phyloP scores from a whole-genome alignment of 2,113 vertebrate genomes.

The Argyrosomus japonicus region DNA sequence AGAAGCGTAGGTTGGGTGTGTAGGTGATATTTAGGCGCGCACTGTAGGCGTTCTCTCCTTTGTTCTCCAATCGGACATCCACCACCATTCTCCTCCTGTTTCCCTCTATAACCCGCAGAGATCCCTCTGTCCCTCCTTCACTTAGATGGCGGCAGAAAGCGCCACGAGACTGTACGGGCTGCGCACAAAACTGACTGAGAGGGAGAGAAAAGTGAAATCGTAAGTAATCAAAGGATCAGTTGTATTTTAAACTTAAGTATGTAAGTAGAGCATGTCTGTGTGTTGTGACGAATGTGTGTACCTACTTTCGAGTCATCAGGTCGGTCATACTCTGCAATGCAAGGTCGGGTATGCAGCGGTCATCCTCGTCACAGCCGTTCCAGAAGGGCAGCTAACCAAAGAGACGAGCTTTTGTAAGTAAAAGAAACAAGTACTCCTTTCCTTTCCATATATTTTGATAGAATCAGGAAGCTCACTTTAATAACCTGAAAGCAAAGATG shows the following conservation, averaged over 20 bases:
- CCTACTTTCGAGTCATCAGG: slow-evolving; percentile 90
- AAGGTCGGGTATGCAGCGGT: slow-evolving; percentile 94
- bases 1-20: slow-evolving; percentile 92
- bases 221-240: not conserved
- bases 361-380: slow-evolving; percentile 97
- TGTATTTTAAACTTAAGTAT: not conserved
- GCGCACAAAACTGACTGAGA: slow-evolving; percentile 90
- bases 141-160: slow-evolving; percentile 69
- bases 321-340: slow-evolving; percentile 90
- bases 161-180: slow-evolving; percentile 76
- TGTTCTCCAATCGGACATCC: slow-evolving; percentile 91
- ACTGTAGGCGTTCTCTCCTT: slow-evolving; percentile 93
- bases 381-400: slow-evolving; percentile 92
- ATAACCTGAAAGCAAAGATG: not conserved
- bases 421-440: not conserved
- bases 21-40: slow-evolving; percentile 90
- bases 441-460: not conserved
- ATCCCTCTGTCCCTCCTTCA: slow-evolving; percentile 48
- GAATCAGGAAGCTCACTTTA: not conserved
- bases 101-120: slow-evolving; percentile 87
- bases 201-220: not conserved
- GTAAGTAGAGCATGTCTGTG: not conserved
- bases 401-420: not conserved
- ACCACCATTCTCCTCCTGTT: slow-evolving; percentile 89
- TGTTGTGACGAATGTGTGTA: slow-evolving; percentile 49